Conservation (phyloP, 1,140 invertebrate genomes). For the Drosophila carrolli region DNA sequence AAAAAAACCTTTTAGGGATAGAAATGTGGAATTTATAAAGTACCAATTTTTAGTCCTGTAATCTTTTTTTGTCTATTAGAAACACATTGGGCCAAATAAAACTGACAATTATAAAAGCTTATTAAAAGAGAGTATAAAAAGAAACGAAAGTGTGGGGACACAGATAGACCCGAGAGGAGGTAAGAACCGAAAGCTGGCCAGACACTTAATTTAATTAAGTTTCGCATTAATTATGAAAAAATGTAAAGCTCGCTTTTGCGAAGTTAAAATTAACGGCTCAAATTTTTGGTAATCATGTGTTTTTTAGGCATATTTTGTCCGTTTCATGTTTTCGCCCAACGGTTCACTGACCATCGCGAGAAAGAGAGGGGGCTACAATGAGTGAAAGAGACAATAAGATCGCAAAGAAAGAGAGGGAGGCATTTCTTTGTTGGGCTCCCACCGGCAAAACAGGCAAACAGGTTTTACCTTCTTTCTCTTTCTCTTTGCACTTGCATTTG, state of each 20-base stretch:
- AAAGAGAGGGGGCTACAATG: conserved; percentile 2
- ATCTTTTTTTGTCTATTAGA: no score
- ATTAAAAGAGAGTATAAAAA: conserved; percentile 9
- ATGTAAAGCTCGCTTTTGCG: conserved; percentile 33
- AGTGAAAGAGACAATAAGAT: conserved; percentile 11
- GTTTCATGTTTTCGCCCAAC: conserved; percentile 38
- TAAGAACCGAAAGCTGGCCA: conserved; percentile 28
- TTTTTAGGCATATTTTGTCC: conserved; percentile 55
- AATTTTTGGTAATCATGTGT: conserved; percentile 28
- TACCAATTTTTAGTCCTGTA: no score
- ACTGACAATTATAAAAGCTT: neutral
- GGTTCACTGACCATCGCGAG: conserved; percentile 68
- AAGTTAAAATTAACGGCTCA: conserved; percentile 48
- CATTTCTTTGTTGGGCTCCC: conserved; percentile 22
- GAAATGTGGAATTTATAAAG: no score
- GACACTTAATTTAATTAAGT: conserved; percentile 76
- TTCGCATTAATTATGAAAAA: conserved; percentile 71
- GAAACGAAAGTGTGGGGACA: conserved; percentile 61
- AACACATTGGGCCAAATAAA: neutral
- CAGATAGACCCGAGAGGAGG: conserved; percentile 4
- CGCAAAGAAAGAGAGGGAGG: conserved; percentile 5
- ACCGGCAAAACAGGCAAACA: conserved; percentile 53
- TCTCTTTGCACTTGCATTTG: conserved; percentile 58
- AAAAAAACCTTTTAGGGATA: no score
- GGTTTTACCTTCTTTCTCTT: conserved; percentile 44